Evolutionary conservation across 2,797 vertebrate species (phyloP).

Genomic region (Scolopax rusticola): DNA sequence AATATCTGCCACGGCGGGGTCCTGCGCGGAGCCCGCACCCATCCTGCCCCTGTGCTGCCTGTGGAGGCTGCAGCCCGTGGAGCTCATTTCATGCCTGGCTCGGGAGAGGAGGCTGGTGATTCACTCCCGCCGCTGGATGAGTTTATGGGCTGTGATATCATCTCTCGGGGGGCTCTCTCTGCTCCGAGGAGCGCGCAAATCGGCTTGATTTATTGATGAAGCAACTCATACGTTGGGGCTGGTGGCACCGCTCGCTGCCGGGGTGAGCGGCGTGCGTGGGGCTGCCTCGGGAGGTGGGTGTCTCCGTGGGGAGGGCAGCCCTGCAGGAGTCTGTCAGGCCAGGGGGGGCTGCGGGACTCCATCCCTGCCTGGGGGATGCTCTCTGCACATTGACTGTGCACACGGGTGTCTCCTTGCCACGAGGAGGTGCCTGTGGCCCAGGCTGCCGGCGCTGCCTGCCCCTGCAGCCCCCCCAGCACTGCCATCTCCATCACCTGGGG

Average conservation of each 20-base stretch:
- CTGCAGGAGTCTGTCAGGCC: background rate
- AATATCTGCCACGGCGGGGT: background rate
- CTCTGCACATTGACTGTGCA: fast-evolving
- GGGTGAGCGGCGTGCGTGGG: background rate
- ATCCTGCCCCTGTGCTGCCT: background rate
- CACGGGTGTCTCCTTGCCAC: background rate
- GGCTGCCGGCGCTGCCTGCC: too few relatives aligned
- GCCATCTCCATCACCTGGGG: background rate
- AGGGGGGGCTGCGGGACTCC: too few relatives aligned
- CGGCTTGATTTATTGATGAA: background rate
- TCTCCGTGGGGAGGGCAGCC: background rate
- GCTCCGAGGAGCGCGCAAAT: background rate
- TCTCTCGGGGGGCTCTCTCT: background rate
- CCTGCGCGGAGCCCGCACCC: background rate
- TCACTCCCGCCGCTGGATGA: fast-evolving
- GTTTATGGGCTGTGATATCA: background rate
- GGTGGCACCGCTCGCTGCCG: fast-evolving
- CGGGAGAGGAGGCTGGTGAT: background rate
- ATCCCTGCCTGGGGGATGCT: background rate
- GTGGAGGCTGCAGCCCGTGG: fast-evolving
- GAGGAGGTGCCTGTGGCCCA: background rate
- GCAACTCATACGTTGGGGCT: fast-evolving
- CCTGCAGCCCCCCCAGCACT: background rate
- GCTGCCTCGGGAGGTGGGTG: background rate
- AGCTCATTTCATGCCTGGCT: fast-evolving